Evolutionary conservation across 2,888 invertebrate genomes (phyloP), one percentile per base, ranked within the genome.

Genomic region (Trichogramma evanescens): DNA sequence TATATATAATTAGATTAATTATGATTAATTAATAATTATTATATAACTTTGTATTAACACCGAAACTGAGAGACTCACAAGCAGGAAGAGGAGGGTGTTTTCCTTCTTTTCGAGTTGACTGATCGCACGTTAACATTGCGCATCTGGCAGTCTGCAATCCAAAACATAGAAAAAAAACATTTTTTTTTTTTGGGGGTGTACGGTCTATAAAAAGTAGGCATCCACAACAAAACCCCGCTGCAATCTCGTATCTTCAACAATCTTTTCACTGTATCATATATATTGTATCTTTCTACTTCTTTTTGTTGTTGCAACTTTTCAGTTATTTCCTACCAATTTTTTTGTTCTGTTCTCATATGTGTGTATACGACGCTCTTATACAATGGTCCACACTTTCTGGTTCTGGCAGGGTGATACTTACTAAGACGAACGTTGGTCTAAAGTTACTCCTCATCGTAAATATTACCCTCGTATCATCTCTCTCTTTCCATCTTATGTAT

Each of bases 71-170:
- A 80, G 81, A 85, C 85, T 84, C 84, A 84, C 84, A 83, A 84
- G 84, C 83, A 84, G 81, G 83, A 82, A 81, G 84, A 81, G 80
- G 84, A 82, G 81, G 82, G 80, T 80, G 83, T 81, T 82, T 84
- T 83, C 81, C 83, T 83, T 83, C 84, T 81, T 82, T 84, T 84
- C 81, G 82, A 81, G 83, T 83, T 83, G 83, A 84, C 84, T 83
- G 84, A 84, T 83, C 84, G 84, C 83, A 83, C 84, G 83, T 84
- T 85, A 83, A 84, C 85, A 85, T 85, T 85, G 84, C 85, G 84
- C 84, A 83, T 85, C 84, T 85, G 85, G 84, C 83, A 85, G 84
- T 86, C 86, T 86, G 86, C 84, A 86, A 86, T 85, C 84, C 84
- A 83, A 85, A 85, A 84, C 84, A 83, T 73, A 77, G 60, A 50